Base-by-base conservation (phyloP, 2,888 invertebrate species). In the Trichopria drosophilae region DNA sequence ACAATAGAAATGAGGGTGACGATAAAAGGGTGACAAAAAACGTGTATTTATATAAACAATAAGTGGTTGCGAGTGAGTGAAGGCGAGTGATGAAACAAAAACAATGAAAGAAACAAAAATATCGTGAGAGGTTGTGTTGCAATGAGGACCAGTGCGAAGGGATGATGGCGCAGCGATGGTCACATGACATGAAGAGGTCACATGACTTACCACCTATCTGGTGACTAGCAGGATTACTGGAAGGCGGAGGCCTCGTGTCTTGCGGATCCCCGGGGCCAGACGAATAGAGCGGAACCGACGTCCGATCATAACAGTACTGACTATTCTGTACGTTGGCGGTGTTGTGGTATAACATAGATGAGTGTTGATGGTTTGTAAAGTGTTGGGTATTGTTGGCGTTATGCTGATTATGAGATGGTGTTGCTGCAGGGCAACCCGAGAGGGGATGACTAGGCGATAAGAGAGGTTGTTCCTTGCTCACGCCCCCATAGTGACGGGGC, bases 281-380 rank as follows among this genome's bases (percentile, higher is more conserved):
- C 57, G 71, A 63, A 69, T 77, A 77, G 63, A 76, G 67, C 67
- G 74, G 69, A 64, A 76, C 72, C 51, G 73, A 76, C 73, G 78
- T 75, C 76, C 80, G 80, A 78, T 82, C 81, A 76, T 81, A 81
- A 79, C 80, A 80, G 78, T 80, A 81, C 76, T 80, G 80, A 76
- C 76, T 77, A 66, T 75, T 76, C 75, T 78, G 78, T 72, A 76
- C 77, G 67, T 78, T 78, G 73, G 77, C 77, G 75, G 73, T 77
- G 77, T 66, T 71, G 68, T 75, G 73, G 68, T 75, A 76, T 70
- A 76, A 65, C 73, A 75, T 73, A 63, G 75, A 71, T 62, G 69
- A 69, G 67, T 75, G 73, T 69, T 74, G 74, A 64, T 71, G 69
- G 56, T 70, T 68, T 60, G 66, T 62, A 61, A 67, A 71, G 62